Base-by-base conservation (phyloP, 23 tunicate species). In the Ciona savignyi region DNA sequence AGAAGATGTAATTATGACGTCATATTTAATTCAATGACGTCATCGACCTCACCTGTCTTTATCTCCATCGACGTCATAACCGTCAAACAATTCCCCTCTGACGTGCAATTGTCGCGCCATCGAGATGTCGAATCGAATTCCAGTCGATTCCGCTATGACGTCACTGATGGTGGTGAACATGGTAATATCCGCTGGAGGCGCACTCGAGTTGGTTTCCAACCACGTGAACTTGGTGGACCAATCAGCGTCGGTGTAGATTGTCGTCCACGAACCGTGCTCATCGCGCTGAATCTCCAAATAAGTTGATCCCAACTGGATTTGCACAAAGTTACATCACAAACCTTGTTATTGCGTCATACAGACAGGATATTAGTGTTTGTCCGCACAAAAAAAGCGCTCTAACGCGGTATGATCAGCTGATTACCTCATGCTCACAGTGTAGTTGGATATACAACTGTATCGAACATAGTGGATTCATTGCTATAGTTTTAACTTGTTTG, bases 241-340 rank as follows among this genome's bases (percentile, higher is more conserved):
- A n/a, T n/a, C n/a, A n/a, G n/a, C n/a, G n/a, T n/a, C 85, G 80
- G 27, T 82, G 76, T n/a, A 80, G 1, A 56, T 20, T 27, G 85
- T 69, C 60, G 21, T 31, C 93, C 93, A 86, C 4, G 15, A 30
- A 19, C 49, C 66, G 19, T 22, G 63, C 23, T 65, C 81, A 3
- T 35, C 23, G 67, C 77, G 80, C 35, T 86, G 93, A 3, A 86
- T 77, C 35, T 86, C 93, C 6, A 86, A 68, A 32, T 86, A 86
- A 15, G 93, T 86, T 29, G 75, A 35, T 3, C 93, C 93, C 0
- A 86, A 77, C 93, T 86, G 76, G 15, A n/a, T n/a, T n/a, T n/a
- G n/a, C n/a, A n/a, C n/a, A n/a, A n/a, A n/a, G n/a, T n/a, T n/a
- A n/a, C n/a, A n/a, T n/a, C n/a, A n/a, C n/a, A n/a, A n/a, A n/a